phyloP scores from a whole-genome alignment of 2,888 invertebrate species.

The Dicyrtomina minuta region DNA sequence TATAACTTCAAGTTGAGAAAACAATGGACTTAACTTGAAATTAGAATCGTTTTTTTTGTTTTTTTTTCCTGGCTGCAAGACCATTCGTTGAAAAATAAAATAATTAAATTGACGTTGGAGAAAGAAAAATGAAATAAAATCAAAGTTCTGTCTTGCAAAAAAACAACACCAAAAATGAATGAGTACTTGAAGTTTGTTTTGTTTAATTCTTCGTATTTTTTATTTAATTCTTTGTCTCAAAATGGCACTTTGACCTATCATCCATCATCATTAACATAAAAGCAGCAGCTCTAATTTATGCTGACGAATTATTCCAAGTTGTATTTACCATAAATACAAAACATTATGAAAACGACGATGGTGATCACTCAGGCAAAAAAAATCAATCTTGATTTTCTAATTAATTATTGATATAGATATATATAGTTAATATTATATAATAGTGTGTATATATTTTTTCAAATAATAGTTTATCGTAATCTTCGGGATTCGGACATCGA shows the following conservation, averaged over 20 bases:
- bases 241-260: constrained; percentile 29
- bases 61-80: constrained; percentile 18
- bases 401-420: not conserved
- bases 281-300: not conserved
- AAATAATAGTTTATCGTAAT: not conserved
- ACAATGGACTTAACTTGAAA: constrained; percentile 28
- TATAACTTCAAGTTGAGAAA: constrained; percentile 21
- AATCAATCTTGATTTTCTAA: constrained; percentile 1
- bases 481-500: too few species aligned
- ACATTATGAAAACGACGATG: not conserved
- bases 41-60: not conserved
- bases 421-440: not conserved
- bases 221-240: constrained; percentile 13
- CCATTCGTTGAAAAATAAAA: not conserved
- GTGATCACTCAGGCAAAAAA: not conserved
- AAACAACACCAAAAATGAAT: constrained; percentile 1
- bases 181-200: too few species aligned
- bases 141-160: constrained; percentile 27
- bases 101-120: not conserved
- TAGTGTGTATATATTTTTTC: constrained; percentile 3
- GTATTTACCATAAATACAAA: not conserved
- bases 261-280: constrained; percentile 7
- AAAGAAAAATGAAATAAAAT: constrained; percentile 3
- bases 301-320: not conserved
- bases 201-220: not conserved